Base-by-base conservation (phyloP, 2,888 invertebrate genomes). In the Cataglyphis albicans region DNA sequence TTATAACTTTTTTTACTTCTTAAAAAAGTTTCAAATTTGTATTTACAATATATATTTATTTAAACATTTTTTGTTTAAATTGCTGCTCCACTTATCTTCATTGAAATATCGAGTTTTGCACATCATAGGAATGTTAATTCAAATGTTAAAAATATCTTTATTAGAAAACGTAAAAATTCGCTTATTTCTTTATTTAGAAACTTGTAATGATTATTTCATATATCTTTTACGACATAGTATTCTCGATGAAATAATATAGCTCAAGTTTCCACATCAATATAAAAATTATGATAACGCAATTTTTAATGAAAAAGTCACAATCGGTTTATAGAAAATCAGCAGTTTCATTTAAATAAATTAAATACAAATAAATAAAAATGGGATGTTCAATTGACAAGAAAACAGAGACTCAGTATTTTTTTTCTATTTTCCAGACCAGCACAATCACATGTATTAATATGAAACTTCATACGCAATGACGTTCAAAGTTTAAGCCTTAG, bases 371-470 rank as follows among this genome's bases (percentile, higher is more conserved):
- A 68, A 80, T 70, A 80, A 68, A 80, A 38, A 21, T 25, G 10
- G n/a, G 38, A 70, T n/a, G 32, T 55, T 57, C 32, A 82, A 80
- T 68, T 81, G 61, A 81, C 63, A 57, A 80, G n/a, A 32, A 83
- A 41, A 75, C 32, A 83, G 52, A 75, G 21, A 61, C 57, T 72
- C 32, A 81, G 12, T 78, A 55, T 44, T 29, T 82, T 59, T 83
- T 65, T 61, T 78, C 52, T 67, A 52, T 85, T 78, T 85, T 78
- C 85, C 85, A 84, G 85, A 89, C 88, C 87, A 91, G 88, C 78
- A 90, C 88, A 86, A 88, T 91, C 87, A 89, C 87, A 89, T 92
- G 87, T 91, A 92, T 92, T 90, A 84, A 90, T 91, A 90, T 89
- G 86, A 91, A 91, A 90, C 88, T 91, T 90, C 88, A 90, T 89